Conservation (phyloP, 2,888 invertebrate species). For the Tenthredo mesomela region DNA sequence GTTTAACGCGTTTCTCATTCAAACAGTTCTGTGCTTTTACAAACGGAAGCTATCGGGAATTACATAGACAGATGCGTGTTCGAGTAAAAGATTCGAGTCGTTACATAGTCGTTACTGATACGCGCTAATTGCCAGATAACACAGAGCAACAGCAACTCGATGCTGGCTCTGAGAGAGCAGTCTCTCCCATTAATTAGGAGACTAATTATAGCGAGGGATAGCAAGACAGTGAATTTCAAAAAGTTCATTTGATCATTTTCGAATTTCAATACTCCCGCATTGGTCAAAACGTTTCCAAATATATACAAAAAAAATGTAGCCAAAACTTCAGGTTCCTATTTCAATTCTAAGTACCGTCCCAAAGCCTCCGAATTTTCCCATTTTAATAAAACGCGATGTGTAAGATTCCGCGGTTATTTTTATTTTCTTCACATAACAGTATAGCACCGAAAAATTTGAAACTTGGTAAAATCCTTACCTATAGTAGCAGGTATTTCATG, state of each 20-base stretch:
- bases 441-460: too few species aligned
- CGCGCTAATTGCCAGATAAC: conserved; percentile 48
- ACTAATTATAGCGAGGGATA: conserved; percentile 1
- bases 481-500: too few species aligned
- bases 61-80: background rate
- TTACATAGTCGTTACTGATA: conserved; percentile 43
- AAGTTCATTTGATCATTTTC: background rate
- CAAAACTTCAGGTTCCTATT: too few species aligned
- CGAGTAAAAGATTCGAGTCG: conserved; percentile 1
- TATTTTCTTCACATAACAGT: too few species aligned
- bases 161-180: background rate
- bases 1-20: background rate
- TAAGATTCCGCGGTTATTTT: too few species aligned
- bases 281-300: too few species aligned
- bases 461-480: too few species aligned
- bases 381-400: too few species aligned
- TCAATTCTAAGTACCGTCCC: too few species aligned
- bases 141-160: background rate
- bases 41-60: conserved; percentile 21
- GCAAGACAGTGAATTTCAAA: background rate
- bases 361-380: too few species aligned
- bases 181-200: conserved; percentile 25
- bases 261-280: too few species aligned
- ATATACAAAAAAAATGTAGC: too few species aligned
- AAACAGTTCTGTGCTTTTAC: background rate